Percentiles rank a stretch among this genome's conserved stretches.
Evolutionary conservation across 2,113 vertebrate species (phyloP).

Genomic region (Etheostoma cragini): DNA sequence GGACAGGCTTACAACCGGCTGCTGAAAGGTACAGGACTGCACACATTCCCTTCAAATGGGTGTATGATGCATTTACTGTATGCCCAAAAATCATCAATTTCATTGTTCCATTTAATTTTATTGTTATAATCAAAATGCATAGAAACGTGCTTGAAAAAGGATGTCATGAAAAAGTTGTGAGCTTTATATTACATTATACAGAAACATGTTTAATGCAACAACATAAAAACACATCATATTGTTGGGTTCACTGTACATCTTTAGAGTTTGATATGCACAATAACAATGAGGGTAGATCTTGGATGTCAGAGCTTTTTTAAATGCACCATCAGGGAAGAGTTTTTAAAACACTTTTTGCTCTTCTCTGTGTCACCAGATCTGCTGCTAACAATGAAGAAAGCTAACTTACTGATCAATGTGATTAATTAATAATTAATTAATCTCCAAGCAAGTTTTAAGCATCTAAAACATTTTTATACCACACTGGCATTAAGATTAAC

Average conservation of each 20-base stretch:
- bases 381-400: neutral
- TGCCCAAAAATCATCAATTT: neutral
- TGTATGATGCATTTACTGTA: neutral
- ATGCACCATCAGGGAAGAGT: neutral
- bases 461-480: too few species aligned
- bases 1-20: slow-evolving; percentile 87
- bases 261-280: neutral
- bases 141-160: neutral
- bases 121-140: neutral
- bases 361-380: neutral
- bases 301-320: neutral
- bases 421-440: neutral
- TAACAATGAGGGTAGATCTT: neutral
- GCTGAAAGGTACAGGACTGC: slow-evolving; percentile 78
- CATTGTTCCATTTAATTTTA: neutral
- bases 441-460: neutral
- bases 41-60: too few species aligned
- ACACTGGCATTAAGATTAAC: too few species aligned
- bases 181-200: too few species aligned
- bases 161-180: neutral
- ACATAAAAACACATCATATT: too few species aligned
- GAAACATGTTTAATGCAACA: too few species aligned
- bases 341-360: neutral
- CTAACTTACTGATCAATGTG: neutral
- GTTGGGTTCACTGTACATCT: neutral